Conservation (phyloP, 1,140 invertebrate species). For the Drosophila pseudoobscura region DNA sequence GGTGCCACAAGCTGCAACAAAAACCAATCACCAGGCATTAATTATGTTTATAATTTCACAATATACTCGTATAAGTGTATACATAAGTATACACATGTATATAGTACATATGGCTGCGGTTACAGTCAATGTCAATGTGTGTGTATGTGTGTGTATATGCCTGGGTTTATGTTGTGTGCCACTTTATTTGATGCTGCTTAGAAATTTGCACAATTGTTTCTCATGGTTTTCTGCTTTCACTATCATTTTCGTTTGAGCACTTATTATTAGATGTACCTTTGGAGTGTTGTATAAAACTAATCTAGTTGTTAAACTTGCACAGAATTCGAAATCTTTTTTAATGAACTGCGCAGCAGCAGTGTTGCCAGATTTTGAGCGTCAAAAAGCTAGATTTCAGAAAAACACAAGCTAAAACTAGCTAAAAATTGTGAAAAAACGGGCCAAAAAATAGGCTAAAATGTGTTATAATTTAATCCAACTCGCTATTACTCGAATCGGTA, state of each 20-base stretch:
- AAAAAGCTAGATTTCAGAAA: too few relatives aligned
- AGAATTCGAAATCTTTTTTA: constrained; percentile 12
- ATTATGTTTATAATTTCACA: constrained; percentile 16
- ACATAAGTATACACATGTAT: not conserved
- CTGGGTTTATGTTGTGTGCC: constrained; percentile 27
- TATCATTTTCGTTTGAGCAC: not conserved
- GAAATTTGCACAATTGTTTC: constrained; percentile 9
- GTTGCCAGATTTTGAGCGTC: too few relatives aligned
- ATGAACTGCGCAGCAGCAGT: too few relatives aligned
- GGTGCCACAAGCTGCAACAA: constrained; percentile 32
- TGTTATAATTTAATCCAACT: too few relatives aligned
- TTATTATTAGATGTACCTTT: constrained; percentile 16
- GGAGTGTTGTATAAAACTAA: not conserved
- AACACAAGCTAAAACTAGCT: too few relatives aligned
- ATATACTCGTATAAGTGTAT: constrained; percentile 2
- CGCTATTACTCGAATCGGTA: too few relatives aligned
- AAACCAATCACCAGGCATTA: constrained; percentile 3
- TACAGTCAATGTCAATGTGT: constrained; percentile 2
- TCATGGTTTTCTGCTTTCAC: constrained; percentile 5
- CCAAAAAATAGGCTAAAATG: too few relatives aligned
- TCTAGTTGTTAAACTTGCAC: constrained; percentile 1
- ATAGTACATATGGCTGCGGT: not conserved
- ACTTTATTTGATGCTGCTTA: constrained; percentile 28
- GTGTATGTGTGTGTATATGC: not conserved
- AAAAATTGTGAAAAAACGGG: too few relatives aligned